Evolutionary conservation across 2,888 invertebrate species (phyloP).

Genomic region (Lysandra coridon): DNA sequence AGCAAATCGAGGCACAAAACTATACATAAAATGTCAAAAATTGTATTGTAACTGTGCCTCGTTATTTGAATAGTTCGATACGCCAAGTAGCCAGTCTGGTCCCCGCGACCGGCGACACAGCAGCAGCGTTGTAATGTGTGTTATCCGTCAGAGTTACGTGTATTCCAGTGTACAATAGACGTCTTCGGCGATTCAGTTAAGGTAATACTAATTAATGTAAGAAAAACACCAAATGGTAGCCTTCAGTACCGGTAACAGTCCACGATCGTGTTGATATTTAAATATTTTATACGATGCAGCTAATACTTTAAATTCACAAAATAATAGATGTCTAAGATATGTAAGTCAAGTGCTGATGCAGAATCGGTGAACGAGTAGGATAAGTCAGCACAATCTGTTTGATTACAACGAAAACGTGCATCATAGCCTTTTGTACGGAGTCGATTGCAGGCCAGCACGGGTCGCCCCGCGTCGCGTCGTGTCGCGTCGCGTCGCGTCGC

Average conservation of each 20-base stretch:
- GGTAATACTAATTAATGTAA: constrained; percentile 55
- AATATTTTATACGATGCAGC: constrained; percentile 43
- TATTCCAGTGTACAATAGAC: constrained; percentile 49
- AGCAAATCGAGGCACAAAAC: not conserved
- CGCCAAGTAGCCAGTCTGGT: not conserved
- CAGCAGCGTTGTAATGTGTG: constrained; percentile 60
- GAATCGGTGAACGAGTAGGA: not conserved
- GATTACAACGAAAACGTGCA: constrained; percentile 32
- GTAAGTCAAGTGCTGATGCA: constrained; percentile 28
- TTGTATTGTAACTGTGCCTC: not conserved
- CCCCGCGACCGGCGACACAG: constrained; percentile 66
- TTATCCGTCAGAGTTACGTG: constrained; percentile 56
- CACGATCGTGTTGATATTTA: constrained; percentile 41
- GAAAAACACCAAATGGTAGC: constrained; percentile 74
- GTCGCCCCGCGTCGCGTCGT: not conserved
- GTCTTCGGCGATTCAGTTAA: constrained; percentile 52
- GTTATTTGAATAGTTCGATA: not conserved
- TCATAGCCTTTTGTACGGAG: constrained; percentile 15
- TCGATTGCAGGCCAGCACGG: not conserved
- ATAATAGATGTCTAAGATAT: constrained; percentile 31
- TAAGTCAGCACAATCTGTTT: constrained; percentile 25
- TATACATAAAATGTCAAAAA: not conserved
- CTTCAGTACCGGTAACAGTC: constrained; percentile 48
- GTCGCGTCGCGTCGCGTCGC: not conserved
- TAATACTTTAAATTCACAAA: constrained; percentile 25